Base-by-base conservation (phyloP, 2,888 invertebrate genomes). In the Drosophila hawaiiensis region DNA sequence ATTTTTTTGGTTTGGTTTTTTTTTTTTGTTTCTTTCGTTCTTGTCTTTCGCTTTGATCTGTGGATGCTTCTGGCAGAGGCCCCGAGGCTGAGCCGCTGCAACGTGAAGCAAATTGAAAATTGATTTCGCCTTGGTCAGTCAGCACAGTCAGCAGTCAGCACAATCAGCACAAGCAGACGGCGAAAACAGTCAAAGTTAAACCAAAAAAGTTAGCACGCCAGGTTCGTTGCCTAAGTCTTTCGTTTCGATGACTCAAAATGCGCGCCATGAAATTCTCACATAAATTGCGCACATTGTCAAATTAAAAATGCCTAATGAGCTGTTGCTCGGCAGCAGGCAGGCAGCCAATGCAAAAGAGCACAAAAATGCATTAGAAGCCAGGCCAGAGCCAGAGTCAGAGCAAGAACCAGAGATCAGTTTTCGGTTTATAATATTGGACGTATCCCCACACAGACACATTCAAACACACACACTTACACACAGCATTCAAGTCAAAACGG, bases 261-360 rank as follows among this genome's bases (percentile, higher is more conserved):
- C 76, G 63, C 76, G 76, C 74, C 76, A 76, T 80, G 80, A 82
- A 88, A 88, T 92, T 92, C 91, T 91, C 92, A 91, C 91, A 92
- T 91, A 92, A 92, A 91, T 91, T 90, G 89, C 89, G 83, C 80
- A 83, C 81, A 88, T 83, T 91, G 92, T 91, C 91, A 91, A 91
- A 91, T 91, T 91, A 91, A 91, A 91, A 91, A 87, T 87, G 81
- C 87, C 91, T 91, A 91, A 91, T 91, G 91, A 91, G 91, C 89
- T 83, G 85, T 73, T 85, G 81, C 76, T 71, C 70, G 68, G 62
- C 67, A 60, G n/a, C 62, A 35, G 61, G 41, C 63, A 71, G 59
- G 37, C 76, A 63, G 71, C 50, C 72, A 72, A 86, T 87, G 89
- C 82, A 89, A 82, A 79, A 76, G 87, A 87, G 89, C 89, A 76